These are phyloP conservation scores for Nomada lathburiana DNA, from an alignment of 2,888 invertebrate genomes.

Conservation along the genomic window DNA sequence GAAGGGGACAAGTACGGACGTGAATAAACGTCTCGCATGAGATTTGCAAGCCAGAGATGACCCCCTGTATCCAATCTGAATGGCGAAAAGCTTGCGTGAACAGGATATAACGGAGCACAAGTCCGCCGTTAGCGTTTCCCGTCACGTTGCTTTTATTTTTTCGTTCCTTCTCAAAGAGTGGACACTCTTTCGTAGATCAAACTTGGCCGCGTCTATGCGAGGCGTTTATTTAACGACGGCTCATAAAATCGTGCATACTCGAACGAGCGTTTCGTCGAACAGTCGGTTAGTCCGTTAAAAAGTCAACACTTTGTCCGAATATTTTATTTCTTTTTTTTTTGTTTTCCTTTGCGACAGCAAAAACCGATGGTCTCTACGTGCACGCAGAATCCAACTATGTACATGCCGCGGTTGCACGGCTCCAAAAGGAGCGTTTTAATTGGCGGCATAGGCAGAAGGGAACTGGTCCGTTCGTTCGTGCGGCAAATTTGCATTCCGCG, in stretches of 20 bases:
- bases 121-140: conserved; percentile 29
- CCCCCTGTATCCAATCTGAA: conserved; percentile 19
- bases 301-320: conserved; percentile 16
- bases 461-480: conserved; percentile 67
- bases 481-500: conserved; percentile 74
- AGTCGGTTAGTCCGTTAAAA: not conserved
- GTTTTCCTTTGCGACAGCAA: not conserved
- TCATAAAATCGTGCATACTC: no score
- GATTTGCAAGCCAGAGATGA: conserved; percentile 4
- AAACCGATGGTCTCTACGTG: conserved; percentile 14
- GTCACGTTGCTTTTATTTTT: not conserved
- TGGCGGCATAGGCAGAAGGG: conserved; percentile 74
- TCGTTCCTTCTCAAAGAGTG: not conserved
- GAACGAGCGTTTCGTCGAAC: not conserved
- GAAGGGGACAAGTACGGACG: conserved; percentile 10
- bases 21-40: conserved; percentile 21
- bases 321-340: not conserved
- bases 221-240: no score
- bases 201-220: not conserved
- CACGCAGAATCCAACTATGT: conserved; percentile 51
- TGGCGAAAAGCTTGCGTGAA: conserved; percentile 41
- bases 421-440: conserved; percentile 82
- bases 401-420: conserved; percentile 64
- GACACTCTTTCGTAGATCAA: not conserved
- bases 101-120: conserved; percentile 29